These are phyloP conservation scores for Danio rerio DNA, from an alignment of 2,113 vertebrate species.

Conservation along the genomic window GRCz12tu NC_133182.1:17409001-17409500, in stretches of 20 bases:
- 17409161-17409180: too few relatives aligned
- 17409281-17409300: constrained; percentile 60
- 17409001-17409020: too few relatives aligned
- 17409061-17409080: background rate
- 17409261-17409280: constrained; percentile 61
- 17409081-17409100: constrained; percentile 1
- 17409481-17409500: constrained; percentile 38
- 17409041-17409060: background rate
- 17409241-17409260: constrained; percentile 14
- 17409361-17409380: constrained; percentile 12
- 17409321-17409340: constrained; percentile 42
- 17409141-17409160: background rate
- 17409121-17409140: background rate
- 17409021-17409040: too few relatives aligned
- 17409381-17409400: constrained; percentile 41
- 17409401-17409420: constrained; percentile 26
- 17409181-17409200: too few relatives aligned
- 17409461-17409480: constrained; percentile 57
- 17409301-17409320: constrained; percentile 64
- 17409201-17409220: too few relatives aligned
- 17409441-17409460: constrained; percentile 47
- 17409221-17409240: too few relatives aligned
- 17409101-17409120: background rate
- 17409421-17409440: constrained; percentile 51
- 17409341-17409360: constrained; percentile 60